phyloP scores from a whole-genome alignment of 2,797 vertebrate genomes.

The Austrolebias charrua region DNA sequence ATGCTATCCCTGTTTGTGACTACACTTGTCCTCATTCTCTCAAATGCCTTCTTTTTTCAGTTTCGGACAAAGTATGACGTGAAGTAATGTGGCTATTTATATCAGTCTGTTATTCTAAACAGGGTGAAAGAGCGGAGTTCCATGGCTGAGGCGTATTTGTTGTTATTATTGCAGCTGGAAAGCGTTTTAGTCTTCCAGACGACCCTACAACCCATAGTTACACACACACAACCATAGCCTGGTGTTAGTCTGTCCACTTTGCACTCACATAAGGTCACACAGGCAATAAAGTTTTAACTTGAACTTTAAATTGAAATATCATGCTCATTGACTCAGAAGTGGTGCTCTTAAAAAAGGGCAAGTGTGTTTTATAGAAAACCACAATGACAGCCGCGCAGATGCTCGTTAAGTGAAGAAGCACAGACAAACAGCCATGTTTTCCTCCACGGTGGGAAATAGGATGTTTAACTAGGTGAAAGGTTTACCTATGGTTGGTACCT shows the following conservation, averaged over 20 bases:
- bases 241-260: neutral
- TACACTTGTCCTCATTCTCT: neutral
- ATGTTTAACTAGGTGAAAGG: neutral
- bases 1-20: neutral
- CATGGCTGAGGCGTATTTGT: constrained; percentile 8
- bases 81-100: constrained; percentile 26
- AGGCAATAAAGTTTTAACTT: constrained; percentile 36
- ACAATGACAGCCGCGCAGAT: neutral
- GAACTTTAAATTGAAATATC: constrained; percentile 24
- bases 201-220: constrained; percentile 4
- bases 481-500: no score
- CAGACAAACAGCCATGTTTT: neutral
- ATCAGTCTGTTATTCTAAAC: constrained; percentile 21
- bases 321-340: constrained; percentile 28
- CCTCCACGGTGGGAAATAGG: neutral
- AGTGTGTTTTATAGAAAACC: constrained; percentile 14
- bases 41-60: neutral
- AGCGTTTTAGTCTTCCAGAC: constrained; percentile 13
- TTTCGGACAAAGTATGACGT: constrained; percentile 19
- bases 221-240: neutral
- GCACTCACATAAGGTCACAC: constrained; percentile 13
- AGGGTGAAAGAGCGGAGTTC: constrained; percentile 25
- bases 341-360: neutral
- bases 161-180: constrained; percentile 52
- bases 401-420: constrained; percentile 17